phyloP scores from a whole-genome alignment of 2,888 invertebrate species.

The Phengaris alcon region DNA sequence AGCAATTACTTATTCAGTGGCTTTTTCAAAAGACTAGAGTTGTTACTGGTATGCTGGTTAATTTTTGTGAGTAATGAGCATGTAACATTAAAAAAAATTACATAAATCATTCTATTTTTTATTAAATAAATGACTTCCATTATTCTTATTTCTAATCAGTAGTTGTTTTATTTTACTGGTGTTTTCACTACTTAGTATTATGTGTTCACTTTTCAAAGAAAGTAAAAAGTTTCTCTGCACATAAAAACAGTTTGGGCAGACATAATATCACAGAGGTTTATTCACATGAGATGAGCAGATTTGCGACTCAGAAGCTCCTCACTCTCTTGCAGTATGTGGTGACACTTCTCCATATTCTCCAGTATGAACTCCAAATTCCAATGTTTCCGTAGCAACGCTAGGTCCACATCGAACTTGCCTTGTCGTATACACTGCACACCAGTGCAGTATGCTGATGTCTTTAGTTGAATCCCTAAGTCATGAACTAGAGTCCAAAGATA shows the following conservation, averaged over 20 bases:
- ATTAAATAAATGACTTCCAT: too few relatives aligned
- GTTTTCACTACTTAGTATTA: too few relatives aligned
- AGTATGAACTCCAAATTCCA: conserved; percentile 87
- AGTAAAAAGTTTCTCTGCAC: not conserved
- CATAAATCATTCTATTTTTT: too few relatives aligned
- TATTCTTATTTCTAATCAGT: too few relatives aligned
- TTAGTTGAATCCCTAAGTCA: conserved; percentile 89
- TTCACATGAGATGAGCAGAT: conserved; percentile 51
- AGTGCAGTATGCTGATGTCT: conserved; percentile 88
- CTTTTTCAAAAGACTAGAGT: too few relatives aligned
- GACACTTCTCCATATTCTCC: conserved; percentile 81
- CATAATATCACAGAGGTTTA: not conserved
- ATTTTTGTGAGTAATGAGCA: too few relatives aligned
- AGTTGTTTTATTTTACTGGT: too few relatives aligned
- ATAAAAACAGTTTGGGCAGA: not conserved
- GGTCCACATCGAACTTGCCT: conserved; percentile 87
- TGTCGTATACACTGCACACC: conserved; percentile 89
- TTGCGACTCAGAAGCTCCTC: conserved; percentile 62
- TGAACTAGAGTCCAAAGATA: conserved; percentile 89
- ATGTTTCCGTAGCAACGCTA: conserved; percentile 89
- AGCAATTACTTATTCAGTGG: not conserved
- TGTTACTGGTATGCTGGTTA: too few relatives aligned
- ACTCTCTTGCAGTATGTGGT: conserved; percentile 74
- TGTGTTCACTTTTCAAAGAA: too few relatives aligned
- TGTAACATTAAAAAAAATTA: too few relatives aligned